Percentiles rank a stretch among this genome's conserved stretches.
Conservation (phyloP, 2,797 vertebrate species). For the Kryptopterus vitreolus region DNA sequence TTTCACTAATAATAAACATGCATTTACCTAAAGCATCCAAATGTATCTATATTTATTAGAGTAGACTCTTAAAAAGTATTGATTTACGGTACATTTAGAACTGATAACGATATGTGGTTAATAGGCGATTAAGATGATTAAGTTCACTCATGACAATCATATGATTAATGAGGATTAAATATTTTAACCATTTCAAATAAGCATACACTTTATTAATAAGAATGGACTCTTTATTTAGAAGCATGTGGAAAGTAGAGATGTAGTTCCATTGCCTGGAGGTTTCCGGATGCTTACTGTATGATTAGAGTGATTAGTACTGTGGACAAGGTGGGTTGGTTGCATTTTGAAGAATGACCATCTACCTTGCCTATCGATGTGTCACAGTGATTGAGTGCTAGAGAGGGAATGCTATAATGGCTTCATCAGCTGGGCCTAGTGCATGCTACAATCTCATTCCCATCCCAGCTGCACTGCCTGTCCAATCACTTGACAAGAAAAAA, state of each 20-base stretch:
- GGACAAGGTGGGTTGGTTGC: constrained; percentile 64
- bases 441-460: constrained; percentile 71
- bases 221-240: constrained; percentile 1
- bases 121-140: too few relatives aligned
- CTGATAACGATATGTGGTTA: too few relatives aligned
- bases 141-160: too few relatives aligned
- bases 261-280: constrained; percentile 50
- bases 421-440: constrained; percentile 73
- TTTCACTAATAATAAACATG: too few relatives aligned
- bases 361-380: constrained; percentile 70
- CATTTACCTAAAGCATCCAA: too few relatives aligned
- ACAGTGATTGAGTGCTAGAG: constrained; percentile 76
- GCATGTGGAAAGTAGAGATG: constrained; percentile 32
- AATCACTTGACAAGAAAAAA: constrained; percentile 51
- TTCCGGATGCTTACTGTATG: constrained; percentile 65
- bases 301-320: constrained; percentile 70
- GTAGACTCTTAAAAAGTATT: too few relatives aligned
- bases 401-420: constrained; percentile 74
- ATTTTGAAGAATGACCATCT: constrained; percentile 72
- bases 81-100: too few relatives aligned
- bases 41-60: too few relatives aligned
- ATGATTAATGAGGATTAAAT: too few relatives aligned
- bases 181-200: too few relatives aligned
- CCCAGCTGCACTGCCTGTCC: constrained; percentile 62
- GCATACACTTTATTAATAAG: too few relatives aligned